Conservation (phyloP, 2,888 invertebrate genomes). For the Cordilura impudica region DNA sequence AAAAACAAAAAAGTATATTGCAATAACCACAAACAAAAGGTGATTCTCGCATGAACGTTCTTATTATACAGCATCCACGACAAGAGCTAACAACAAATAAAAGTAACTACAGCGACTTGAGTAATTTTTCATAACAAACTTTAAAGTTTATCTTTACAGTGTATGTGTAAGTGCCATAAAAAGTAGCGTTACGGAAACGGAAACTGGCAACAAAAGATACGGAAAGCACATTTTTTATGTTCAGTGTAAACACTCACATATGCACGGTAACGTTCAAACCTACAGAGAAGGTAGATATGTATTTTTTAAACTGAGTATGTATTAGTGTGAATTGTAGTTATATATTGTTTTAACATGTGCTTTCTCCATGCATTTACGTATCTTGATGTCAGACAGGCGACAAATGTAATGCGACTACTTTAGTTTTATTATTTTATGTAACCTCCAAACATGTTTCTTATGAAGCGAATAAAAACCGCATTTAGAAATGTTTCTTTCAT, state of each 20-base stretch:
- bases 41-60: neutral
- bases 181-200: constrained; percentile 40
- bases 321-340: neutral
- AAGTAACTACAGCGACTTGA: constrained; percentile 13
- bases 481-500: too few relatives aligned
- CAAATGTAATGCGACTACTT: constrained; percentile 57
- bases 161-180: constrained; percentile 35
- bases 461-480: too few relatives aligned
- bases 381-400: constrained; percentile 45
- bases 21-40: constrained; percentile 22
- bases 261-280: neutral
- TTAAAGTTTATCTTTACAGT: constrained; percentile 21
- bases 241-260: constrained; percentile 23
- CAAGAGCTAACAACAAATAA: constrained; percentile 15
- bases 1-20: neutral
- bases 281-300: constrained; percentile 29
- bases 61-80: neutral
- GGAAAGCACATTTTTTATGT: neutral
- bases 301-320: neutral
- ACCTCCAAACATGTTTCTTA: too few relatives aligned
- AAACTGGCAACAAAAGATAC: constrained; percentile 31
- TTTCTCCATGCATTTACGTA: constrained; percentile 10
- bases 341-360: neutral
- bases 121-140: constrained; percentile 29
- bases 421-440: constrained; percentile 25